Conservation (phyloP, 2,113 vertebrate genomes). For the Sigmodon hispidus region DNA sequence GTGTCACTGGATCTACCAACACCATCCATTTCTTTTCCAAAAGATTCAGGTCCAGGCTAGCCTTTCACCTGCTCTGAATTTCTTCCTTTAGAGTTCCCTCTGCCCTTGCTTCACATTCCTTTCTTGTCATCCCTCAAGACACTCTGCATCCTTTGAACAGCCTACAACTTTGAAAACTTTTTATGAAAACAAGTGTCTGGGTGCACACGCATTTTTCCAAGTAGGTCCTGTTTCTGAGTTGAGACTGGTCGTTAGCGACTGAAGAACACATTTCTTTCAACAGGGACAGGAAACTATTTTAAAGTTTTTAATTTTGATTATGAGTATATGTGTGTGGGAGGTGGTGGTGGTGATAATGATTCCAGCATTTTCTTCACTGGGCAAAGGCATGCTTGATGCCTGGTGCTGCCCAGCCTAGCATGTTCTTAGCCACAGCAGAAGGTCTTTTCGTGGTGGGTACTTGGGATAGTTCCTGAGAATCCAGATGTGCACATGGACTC, state of each 20-base stretch:
- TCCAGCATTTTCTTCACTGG: background rate
- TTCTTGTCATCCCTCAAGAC: background rate
- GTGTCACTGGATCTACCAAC: background rate
- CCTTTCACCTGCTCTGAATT: background rate
- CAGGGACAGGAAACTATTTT: background rate
- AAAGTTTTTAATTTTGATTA: background rate
- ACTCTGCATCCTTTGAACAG: background rate
- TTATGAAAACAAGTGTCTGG: background rate
- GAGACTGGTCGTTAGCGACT: background rate
- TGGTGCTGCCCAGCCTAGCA: background rate
- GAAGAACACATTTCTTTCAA: constrained; percentile 7
- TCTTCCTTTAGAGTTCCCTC: background rate
- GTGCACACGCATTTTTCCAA: background rate
- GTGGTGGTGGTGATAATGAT: background rate
- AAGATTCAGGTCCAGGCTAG: background rate
- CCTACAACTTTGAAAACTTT: constrained; percentile 16
- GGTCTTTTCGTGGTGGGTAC: background rate
- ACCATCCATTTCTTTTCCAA: constrained; percentile 2
- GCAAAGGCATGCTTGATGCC: background rate
- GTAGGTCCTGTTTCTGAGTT: background rate
- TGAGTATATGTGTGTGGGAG: background rate
- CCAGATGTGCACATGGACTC: background rate
- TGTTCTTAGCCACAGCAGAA: background rate
- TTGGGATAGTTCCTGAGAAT: background rate
- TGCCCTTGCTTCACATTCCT: background rate